Base-by-base conservation (phyloP, 1,140 invertebrate genomes). In the Drosophila pectinifera region DNA sequence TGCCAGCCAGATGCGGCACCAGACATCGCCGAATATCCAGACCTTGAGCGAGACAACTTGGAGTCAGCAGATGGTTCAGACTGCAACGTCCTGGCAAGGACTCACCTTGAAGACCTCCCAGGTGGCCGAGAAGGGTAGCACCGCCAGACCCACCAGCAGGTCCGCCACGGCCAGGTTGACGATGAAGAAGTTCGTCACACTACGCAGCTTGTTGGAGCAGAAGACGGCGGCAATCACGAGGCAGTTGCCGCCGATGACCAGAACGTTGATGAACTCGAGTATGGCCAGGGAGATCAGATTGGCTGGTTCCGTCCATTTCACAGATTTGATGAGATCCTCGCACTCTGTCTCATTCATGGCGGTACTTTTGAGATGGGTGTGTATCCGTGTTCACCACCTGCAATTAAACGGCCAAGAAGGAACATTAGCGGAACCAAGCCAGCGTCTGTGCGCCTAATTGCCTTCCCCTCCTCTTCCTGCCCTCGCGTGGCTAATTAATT, bases 171-270 rank as follows among this genome's bases (percentile, higher is more conserved):
- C 98, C 70, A 99, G 94, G 24, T 97, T 98, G 34, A 98, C 94
- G 84, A 99, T 99, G 93, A 99, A 98, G 88, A 98, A 95, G 93
- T 99, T 99, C 41, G 98, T 99, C 67, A 98, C 97, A 57, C 97
- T 97, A 45, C 97, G 94, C 49, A 98, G 94, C 92, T 98, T 98
- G 41, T 96, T 95, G 20, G 95, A 96, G 90, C 96, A 95, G 91
- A 97, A 96, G 34, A 99, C 98, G 54, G 98, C 97, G 53, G 97
- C 94, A 83, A 99, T 98, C 57, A 99, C 97, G 31, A 99, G 94
- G 77, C 96, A 95, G 93, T 99, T 99, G 51, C 98, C 97, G 41
- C 95, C 94, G 54, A 98, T 95, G 51, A 98, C 97, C 92, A 98
- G 95, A 11, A 97, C 94, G 92, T 97, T 96, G 82, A 98, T 96